A percentile compares a stretch with the other conserved stretches of the same genome.
Conservation (phyloP, 2,113 vertebrate species). For the Gymnobelideus leadbeateri region DNA sequence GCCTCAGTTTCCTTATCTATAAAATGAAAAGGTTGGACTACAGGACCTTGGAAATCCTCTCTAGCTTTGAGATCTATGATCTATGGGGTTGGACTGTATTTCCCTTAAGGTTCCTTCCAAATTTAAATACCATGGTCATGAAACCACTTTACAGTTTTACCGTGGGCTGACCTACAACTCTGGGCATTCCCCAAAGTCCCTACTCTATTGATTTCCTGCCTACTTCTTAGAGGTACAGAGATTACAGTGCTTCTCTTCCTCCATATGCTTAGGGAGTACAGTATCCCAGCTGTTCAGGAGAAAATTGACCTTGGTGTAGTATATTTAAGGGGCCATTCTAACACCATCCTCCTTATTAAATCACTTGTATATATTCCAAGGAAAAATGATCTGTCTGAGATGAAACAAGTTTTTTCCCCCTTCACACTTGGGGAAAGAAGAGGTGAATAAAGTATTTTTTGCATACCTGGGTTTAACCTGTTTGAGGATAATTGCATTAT, state of each 20-base stretch:
- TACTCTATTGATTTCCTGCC: background rate
- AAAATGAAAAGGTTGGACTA: background rate
- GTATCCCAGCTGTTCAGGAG: background rate
- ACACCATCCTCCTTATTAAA: constrained; percentile 27
- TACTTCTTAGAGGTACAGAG: background rate
- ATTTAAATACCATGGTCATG: background rate
- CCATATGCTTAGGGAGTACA: background rate
- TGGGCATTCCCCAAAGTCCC: constrained; percentile 11
- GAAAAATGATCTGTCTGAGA: constrained; percentile 43
- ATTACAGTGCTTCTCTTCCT: background rate
- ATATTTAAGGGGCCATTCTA: constrained; percentile 16
- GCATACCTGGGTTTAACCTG: constrained; percentile 69
- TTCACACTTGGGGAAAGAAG: constrained; percentile 50
- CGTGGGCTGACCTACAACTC: background rate
- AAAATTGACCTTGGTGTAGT: constrained; percentile 24
- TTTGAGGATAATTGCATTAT: constrained; percentile 70
- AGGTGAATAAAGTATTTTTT: constrained; percentile 66
- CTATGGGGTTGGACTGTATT: background rate
- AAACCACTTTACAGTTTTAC: background rate
- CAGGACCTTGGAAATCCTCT: background rate
- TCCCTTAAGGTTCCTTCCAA: background rate
- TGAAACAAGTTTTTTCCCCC: constrained; percentile 72
- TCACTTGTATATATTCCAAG: constrained; percentile 59
- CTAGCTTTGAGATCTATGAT: background rate
- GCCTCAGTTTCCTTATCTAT: background rate